A percentile compares a stretch with the other conserved stretches of the same genome.
These are phyloP conservation scores for Cephus cinctus DNA, from an alignment of 1,140 invertebrate genomes.

Conservation along the genomic window DNA sequence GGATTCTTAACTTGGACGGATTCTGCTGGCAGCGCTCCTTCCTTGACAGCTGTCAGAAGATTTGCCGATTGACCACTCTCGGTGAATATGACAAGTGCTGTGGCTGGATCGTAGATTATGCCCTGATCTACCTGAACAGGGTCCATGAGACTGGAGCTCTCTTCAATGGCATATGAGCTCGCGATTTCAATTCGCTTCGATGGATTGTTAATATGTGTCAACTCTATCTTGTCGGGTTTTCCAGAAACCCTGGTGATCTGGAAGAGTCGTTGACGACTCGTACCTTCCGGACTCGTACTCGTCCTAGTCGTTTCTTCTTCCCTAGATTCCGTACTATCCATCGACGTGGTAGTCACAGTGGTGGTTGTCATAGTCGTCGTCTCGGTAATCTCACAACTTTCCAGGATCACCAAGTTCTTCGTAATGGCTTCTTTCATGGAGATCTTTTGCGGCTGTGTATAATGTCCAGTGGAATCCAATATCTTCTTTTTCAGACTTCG, in stretches of 20 bases:
- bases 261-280: conserved; percentile 60
- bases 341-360: too few relatives aligned
- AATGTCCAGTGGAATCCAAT: conserved; percentile 75
- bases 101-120: conserved; percentile 74
- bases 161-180: conserved; percentile 51
- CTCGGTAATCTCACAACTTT: conserved; percentile 53
- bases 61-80: conserved; percentile 68
- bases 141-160: conserved; percentile 57
- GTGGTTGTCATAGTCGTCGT: conserved; percentile 50
- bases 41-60: conserved; percentile 68
- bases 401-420: conserved; percentile 65
- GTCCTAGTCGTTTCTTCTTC: too few relatives aligned
- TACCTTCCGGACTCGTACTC: too few relatives aligned
- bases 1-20: conserved; percentile 79
- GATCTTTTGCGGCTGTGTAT: conserved; percentile 60
- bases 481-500: conserved; percentile 77
- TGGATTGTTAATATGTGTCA: conserved; percentile 56
- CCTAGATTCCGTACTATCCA: too few relatives aligned
- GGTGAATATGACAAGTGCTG: conserved; percentile 70
- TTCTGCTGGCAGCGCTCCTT: conserved; percentile 65
- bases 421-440: conserved; percentile 81
- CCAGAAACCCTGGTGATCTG: conserved; percentile 64
- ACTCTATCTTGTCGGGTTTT: conserved; percentile 67
- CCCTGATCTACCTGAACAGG: conserved; percentile 69
- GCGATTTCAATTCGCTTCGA: conserved; percentile 51